These are phyloP conservation scores for Dendrolimus kikuchii DNA, from an alignment of 1,140 invertebrate genomes.

Conservation along the genomic window DNA sequence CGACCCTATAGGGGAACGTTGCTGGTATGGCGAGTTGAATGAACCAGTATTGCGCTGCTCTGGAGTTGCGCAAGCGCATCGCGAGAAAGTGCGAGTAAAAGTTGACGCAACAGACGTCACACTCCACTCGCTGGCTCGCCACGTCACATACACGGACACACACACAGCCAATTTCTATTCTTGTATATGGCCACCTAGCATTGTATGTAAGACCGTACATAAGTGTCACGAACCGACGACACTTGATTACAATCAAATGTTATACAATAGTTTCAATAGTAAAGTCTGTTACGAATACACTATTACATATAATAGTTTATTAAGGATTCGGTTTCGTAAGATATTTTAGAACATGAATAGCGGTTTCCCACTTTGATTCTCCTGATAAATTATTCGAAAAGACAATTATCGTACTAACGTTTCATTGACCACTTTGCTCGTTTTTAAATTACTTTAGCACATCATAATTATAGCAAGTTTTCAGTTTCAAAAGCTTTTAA, in stretches of 20 bases:
- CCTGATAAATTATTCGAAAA: too few species aligned
- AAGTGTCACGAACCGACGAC: constrained; percentile 47
- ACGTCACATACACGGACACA: constrained; percentile 42
- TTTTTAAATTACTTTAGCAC: too few species aligned
- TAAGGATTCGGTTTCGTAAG: constrained; percentile 13
- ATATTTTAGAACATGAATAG: constrained; percentile 11
- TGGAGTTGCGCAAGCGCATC: constrained; percentile 56
- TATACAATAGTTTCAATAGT: constrained; percentile 45
- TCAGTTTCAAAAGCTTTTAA: too few species aligned
- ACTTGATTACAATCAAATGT: constrained; percentile 51
- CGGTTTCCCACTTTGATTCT: too few species aligned
- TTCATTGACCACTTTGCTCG: too few species aligned
- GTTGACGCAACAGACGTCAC: constrained; percentile 66
- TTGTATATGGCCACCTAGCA: constrained; percentile 27
- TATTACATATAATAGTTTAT: constrained; percentile 12
- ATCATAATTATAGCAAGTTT: too few species aligned
- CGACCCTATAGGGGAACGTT: constrained; percentile 43
- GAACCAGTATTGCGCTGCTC: constrained; percentile 56
- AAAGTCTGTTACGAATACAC: constrained; percentile 20
- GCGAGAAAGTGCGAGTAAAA: constrained; percentile 70
- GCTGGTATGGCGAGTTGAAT: constrained; percentile 39
- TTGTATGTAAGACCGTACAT: constrained; percentile 22
- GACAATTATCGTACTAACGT: too few species aligned
- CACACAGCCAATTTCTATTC: constrained; percentile 8
- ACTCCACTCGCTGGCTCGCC: constrained; percentile 27